Conservation (phyloP, 2,888 invertebrate genomes). For the Xanthorhoe designata region DNA sequence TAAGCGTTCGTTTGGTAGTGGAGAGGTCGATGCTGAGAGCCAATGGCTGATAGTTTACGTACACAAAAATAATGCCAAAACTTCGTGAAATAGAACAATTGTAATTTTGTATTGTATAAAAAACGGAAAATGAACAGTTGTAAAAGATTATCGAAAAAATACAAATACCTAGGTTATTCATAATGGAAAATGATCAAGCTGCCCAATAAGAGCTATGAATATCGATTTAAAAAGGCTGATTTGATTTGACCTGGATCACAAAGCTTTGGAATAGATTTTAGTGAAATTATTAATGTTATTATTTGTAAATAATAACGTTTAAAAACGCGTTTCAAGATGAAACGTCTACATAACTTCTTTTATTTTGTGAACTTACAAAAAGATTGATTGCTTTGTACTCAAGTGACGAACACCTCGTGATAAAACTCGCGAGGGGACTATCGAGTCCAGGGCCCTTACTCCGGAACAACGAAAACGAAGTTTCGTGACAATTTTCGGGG, state of each 20-base stretch:
- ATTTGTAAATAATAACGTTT: too few relatives aligned
- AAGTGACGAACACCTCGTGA: neutral
- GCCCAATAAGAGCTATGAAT: conserved; percentile 13
- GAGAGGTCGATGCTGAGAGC: neutral
- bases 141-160: neutral
- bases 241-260: conserved; percentile 5
- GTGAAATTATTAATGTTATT: neutral
- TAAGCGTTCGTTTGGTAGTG: neutral
- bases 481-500: too few relatives aligned
- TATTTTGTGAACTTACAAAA: conserved; percentile 9
- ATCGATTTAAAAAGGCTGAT: conserved; percentile 12
- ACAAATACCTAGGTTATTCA: neutral
- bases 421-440: neutral
- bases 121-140: neutral
- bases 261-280: neutral
- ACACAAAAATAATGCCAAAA: neutral
- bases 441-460: neutral
- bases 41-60: neutral
- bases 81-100: neutral
- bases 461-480: too few relatives aligned
- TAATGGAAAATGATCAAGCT: neutral
- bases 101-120: neutral
- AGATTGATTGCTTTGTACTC: conserved; percentile 5
- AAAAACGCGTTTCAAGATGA: conserved; percentile 1
- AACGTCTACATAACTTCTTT: neutral